Conservation (phyloP, 2,113 vertebrate genomes). For the Carettochelys insculpta region DNA sequence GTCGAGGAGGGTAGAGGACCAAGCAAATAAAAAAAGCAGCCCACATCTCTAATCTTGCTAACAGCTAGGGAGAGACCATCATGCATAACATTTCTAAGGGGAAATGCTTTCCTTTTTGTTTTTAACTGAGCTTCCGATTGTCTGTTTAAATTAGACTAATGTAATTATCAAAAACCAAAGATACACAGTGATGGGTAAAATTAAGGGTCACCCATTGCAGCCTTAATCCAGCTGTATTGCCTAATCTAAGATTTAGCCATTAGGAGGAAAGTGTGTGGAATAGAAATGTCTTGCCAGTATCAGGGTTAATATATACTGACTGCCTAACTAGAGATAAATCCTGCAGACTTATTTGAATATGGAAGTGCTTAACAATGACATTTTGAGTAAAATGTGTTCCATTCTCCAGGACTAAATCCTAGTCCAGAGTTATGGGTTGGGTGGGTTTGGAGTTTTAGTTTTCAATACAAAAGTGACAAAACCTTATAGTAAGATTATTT, state of each 20-base stretch:
- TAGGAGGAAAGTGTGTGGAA: background rate
- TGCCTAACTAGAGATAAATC: slow-evolving; percentile 28
- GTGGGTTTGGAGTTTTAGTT: background rate
- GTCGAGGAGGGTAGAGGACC: slow-evolving; percentile 43
- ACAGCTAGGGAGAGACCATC: background rate
- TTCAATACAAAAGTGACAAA: background rate
- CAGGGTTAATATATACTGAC: slow-evolving; percentile 32
- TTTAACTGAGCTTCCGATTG: slow-evolving; percentile 28
- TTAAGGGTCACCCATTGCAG: slow-evolving; percentile 3
- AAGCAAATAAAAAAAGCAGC: slow-evolving; percentile 23
- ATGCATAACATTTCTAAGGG: slow-evolving; percentile 17
- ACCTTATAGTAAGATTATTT: background rate
- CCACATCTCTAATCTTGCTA: background rate
- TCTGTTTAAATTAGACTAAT: slow-evolving; percentile 67
- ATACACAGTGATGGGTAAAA: slow-evolving; percentile 41
- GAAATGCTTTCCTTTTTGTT: background rate
- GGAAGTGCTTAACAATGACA: background rate
- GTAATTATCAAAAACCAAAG: slow-evolving; percentile 41
- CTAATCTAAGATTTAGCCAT: background rate
- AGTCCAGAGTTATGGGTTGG: background rate
- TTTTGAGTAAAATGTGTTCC: background rate
- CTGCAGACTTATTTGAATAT: background rate
- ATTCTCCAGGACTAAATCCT: background rate
- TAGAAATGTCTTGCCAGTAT: background rate
- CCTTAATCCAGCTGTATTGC: background rate